These are phyloP conservation scores for Meriones unguiculatus DNA, from an alignment of 2,113 vertebrate species.

Conservation along the genomic window DNA sequence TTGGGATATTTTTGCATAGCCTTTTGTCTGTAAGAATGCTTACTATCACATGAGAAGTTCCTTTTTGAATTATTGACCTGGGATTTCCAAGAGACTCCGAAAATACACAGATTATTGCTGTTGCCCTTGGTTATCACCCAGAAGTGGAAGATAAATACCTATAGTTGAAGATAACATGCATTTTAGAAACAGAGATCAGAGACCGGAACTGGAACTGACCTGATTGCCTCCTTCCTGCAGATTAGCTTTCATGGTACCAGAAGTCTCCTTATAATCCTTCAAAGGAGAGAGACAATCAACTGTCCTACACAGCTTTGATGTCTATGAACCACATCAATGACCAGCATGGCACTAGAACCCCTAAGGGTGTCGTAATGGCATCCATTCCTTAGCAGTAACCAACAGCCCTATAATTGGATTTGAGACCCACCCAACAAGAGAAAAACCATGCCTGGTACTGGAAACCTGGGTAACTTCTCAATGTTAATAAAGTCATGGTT, in stretches of 20 bases:
- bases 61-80: not conserved
- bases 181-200: not conserved
- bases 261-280: not conserved
- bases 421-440: not conserved
- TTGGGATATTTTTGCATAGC: not conserved
- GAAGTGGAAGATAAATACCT: too few relatives aligned
- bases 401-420: not conserved
- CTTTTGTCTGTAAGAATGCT: not conserved
- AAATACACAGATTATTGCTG: not conserved
- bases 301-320: not conserved
- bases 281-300: not conserved
- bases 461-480: not conserved
- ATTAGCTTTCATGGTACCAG: not conserved
- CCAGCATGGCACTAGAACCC: not conserved
- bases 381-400: not conserved
- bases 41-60: not conserved
- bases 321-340: not conserved
- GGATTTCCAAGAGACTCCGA: not conserved
- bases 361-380: not conserved
- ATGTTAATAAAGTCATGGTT: not conserved
- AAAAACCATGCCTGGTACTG: not conserved
- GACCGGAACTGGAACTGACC: not conserved
- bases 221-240: not conserved
- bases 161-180: not conserved
- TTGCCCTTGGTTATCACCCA: not conserved